phyloP scores from a whole-genome alignment of 2,797 vertebrate species.

The Oreochromis mossambicus region DNA sequence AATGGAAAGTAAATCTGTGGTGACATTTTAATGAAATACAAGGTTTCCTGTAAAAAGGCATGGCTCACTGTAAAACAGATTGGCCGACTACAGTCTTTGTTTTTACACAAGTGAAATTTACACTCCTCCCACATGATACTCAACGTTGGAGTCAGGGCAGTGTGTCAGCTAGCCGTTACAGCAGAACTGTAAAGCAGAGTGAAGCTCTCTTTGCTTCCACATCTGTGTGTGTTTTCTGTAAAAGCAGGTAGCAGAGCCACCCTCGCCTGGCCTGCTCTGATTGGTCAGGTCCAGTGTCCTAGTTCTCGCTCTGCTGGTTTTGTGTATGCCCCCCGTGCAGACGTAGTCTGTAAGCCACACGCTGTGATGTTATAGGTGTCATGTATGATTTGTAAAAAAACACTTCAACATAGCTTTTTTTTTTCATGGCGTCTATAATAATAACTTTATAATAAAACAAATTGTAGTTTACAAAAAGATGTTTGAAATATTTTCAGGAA shows the following conservation, averaged over 20 bases:
- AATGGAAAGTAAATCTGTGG: neutral
- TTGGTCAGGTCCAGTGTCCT: neutral
- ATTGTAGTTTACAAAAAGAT: neutral
- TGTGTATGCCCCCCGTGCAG: neutral
- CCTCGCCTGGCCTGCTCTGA: neutral
- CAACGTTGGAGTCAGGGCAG: neutral
- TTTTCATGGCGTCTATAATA: neutral
- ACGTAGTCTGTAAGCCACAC: fast-evolving
- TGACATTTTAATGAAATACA: neutral
- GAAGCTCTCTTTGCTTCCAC: neutral
- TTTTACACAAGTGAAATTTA: neutral
- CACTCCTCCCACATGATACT: neutral
- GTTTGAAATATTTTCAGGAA: neutral
- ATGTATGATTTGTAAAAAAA: neutral
- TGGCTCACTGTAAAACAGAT: neutral
- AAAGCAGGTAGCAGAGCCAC: neutral
- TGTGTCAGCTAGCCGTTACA: neutral
- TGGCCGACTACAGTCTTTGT: neutral
- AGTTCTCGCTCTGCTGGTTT: neutral
- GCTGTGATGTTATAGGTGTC: neutral
- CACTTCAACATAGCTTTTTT: neutral
- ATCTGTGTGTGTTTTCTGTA: neutral
- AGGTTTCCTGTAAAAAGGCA: neutral
- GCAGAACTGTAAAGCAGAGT: neutral
- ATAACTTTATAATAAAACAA: neutral